Base-by-base conservation (phyloP, 2,113 vertebrate genomes). In the Cyprinus carpio region DNA sequence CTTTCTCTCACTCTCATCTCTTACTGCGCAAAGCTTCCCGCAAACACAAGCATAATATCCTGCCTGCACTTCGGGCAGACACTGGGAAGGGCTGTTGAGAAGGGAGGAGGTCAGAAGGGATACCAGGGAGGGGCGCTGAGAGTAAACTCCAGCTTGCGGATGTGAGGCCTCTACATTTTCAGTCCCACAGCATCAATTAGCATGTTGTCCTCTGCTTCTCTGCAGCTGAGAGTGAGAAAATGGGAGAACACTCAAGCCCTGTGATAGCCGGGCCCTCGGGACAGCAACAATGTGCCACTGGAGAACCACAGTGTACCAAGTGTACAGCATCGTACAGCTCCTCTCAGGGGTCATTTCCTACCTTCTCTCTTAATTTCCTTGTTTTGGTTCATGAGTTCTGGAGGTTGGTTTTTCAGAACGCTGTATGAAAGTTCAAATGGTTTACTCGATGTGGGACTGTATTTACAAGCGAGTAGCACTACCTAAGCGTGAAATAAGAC, bases 331-430 rank as follows among this genome's bases (percentile, higher is more conserved):
- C 60, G 64, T 89, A 82, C 88, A 89, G 90, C 89, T 85, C 74
- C 81, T 91, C 92, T 91, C 75, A 93, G 89, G 90, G 89, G 91
- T 93, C 86, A 94, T 94, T 95, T 95, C 94, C 92, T 93, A 91
- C 89, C 91, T 92, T 94, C 94, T 91, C 87, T 87, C 93, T 89
- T 89, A 91, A 95, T 94, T 95, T 95, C 94, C 94, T 93, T 76
- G 3, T 84, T 72, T 76, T 9, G 9, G 92, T 90, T 91, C 91
- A 91, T 51, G 37, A 23, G 67, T 62, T 34, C 71, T 87, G 72
- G 34, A 40, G 69, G 89, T 87, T 87, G 87, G 90, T 29, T 88
- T 40, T 90, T 93, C 91, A 91, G 84, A 88, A 79, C 64, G 81
- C 76, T 34, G 75, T 62, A 91, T 90, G 89, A 87, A 82, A 87